Percentiles rank a stretch among this genome's conserved stretches.
Conservation (phyloP, 2,113 vertebrate species). For the Suncus etruscus region DNA sequence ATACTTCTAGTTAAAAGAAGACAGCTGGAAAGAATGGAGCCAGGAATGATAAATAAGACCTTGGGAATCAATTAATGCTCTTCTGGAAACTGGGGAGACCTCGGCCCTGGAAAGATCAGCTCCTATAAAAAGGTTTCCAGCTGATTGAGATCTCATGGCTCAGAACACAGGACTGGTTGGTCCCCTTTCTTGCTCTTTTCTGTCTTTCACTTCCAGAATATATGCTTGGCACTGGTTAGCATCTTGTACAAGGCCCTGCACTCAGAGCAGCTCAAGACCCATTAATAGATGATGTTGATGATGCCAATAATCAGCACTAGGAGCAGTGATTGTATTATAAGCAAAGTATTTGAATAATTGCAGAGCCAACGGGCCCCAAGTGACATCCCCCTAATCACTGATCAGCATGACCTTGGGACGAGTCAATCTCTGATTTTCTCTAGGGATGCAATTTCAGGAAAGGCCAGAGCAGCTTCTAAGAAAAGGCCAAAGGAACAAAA, state of each 20-base stretch:
- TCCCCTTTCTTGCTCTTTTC: constrained; percentile 49
- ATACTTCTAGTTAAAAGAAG: constrained; percentile 70
- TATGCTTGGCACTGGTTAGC: constrained; percentile 63
- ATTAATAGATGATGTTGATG: constrained; percentile 80
- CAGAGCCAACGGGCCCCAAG: constrained; percentile 51
- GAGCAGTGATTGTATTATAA: constrained; percentile 80
- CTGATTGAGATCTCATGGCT: constrained; percentile 54
- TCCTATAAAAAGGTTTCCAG: neutral
- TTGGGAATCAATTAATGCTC: constrained; percentile 54
- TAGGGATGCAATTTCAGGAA: neutral
- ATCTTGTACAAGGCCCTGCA: constrained; percentile 61
- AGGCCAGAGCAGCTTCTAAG: neutral
- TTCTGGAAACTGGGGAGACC: constrained; percentile 19
- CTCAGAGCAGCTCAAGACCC: constrained; percentile 70
- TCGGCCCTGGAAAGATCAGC: constrained; percentile 68
- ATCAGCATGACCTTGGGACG: constrained; percentile 79
- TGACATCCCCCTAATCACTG: constrained; percentile 66
- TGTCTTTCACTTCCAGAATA: constrained; percentile 22
- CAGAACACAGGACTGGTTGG: constrained; percentile 28
- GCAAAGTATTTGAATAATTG: constrained; percentile 82
- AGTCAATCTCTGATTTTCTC: neutral
- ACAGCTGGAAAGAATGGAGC: constrained; percentile 62
- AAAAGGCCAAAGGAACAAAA: neutral
- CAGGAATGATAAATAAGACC: constrained; percentile 59
- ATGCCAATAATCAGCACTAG: constrained; percentile 78